Base-by-base conservation (phyloP, 2,888 invertebrate species). In the Sphaerophoria rueppellii region DNA sequence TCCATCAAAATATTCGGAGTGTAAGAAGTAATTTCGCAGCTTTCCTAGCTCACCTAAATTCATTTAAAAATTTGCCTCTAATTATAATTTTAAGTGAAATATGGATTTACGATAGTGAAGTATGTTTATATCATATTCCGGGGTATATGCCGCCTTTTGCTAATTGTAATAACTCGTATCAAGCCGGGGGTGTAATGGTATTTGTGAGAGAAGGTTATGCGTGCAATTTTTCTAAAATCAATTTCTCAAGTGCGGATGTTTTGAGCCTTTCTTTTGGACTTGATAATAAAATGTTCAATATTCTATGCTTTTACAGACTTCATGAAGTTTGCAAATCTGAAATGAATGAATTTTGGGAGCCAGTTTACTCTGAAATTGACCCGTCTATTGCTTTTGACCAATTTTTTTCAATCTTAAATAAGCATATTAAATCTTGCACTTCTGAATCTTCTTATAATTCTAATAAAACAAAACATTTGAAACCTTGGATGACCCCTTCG, bases 31-130 rank as follows among this genome's bases (percentile, higher is more conserved):
- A 58, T 58, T 71, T 60, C 58, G 37, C 48, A 37, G 6, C 58
- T 16, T 50, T 71, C n/a, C 11, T 60, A 50, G 58, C 58, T 60
- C 35, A 71, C 24, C 11, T 71, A 14, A 40, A 58, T 37, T 24
- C 32, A 4, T 52, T 61, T 16, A 14, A 43, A 43, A 61, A 60
- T n/a, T n/a, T 60, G 34, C 40, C 60, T 14, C 14, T 52, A 35
- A 16, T 58, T 9, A 58, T 58, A 57, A 6, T 70, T 34, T 70
- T 57, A 54, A 70, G 72, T 72, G 72, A 72, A 57, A 48, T 72
- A 43, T 72, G 50, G 71, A 46, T 54, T 11, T 67, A 67, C 43
- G 52, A 69, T 11, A 43, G n/a, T 54, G 54, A 70, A 70, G 34
- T 70, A 52, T 16, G 52, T 67, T 54, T 67, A 24, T 67, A 67